Evolutionary conservation across 2,113 vertebrate species (phyloP).

Genomic region (Sprattus sprattus): DNA sequence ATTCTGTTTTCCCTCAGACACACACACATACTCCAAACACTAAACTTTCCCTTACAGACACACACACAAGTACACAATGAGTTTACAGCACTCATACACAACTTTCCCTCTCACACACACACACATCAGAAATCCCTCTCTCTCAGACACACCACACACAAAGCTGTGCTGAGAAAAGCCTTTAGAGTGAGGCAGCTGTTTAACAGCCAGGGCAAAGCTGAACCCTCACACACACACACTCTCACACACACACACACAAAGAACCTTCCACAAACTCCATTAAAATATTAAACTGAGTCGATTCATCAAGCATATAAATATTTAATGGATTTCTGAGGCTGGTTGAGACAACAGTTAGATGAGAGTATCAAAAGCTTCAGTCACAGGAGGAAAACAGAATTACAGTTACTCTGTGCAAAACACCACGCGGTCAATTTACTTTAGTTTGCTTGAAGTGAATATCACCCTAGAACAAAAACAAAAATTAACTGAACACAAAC

Average conservation of each 20-base stretch:
- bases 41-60: not conserved
- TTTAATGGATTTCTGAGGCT: conserved; percentile 82
- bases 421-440: conserved; percentile 52
- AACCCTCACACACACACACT: not conserved
- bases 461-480: conserved; percentile 63
- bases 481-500: conserved; percentile 64
- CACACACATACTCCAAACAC: not conserved
- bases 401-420: conserved; percentile 92
- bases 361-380: conserved; percentile 85
- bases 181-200: conserved; percentile 8
- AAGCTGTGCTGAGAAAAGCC: conserved; percentile 17
- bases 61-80: conserved; percentile 3
- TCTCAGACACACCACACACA: not conserved
- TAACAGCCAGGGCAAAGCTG: conserved; percentile 1
- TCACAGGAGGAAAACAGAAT: conserved; percentile 91
- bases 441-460: conserved; percentile 55
- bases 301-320: conserved; percentile 61
- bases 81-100: conserved; percentile 27
- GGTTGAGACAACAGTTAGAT: conserved; percentile 87
- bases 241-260: conserved; percentile 1
- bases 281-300: not conserved
- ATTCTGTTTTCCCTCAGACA: conserved; percentile 6
- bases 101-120: conserved; percentile 18
- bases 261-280: not conserved
- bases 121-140: conserved; percentile 16